These are phyloP conservation scores for Aphidoletes aphidimyza DNA, from an alignment of 2,888 invertebrate species.

Conservation along the genomic window DNA sequence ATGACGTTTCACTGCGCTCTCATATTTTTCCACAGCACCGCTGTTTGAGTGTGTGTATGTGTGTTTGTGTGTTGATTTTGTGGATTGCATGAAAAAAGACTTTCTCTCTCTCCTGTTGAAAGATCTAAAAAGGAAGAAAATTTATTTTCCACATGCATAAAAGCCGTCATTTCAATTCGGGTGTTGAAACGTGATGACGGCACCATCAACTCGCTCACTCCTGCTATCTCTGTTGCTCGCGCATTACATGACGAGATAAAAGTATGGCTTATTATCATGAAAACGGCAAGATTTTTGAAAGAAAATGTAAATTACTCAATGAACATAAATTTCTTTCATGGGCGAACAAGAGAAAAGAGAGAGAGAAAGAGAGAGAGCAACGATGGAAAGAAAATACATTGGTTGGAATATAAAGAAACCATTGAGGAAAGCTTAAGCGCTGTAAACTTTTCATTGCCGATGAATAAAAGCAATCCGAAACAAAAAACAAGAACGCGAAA, in stretches of 20 bases:
- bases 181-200: constrained; percentile 21
- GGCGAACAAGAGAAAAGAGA: not conserved
- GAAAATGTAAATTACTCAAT: constrained; percentile 49
- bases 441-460: constrained; percentile 31
- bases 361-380: not conserved
- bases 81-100: constrained; percentile 7
- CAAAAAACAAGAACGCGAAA: not conserved
- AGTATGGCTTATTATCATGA: constrained; percentile 35
- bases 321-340: constrained; percentile 42
- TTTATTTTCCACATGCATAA: constrained; percentile 46
- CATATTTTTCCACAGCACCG: constrained; percentile 5
- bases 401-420: not conserved
- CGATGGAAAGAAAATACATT: not conserved
- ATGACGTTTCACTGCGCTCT: constrained; percentile 27
- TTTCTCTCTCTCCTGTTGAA: not conserved
- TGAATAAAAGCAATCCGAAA: constrained; percentile 27
- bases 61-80: constrained; percentile 25
- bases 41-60: no score
- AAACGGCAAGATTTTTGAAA: constrained; percentile 35
- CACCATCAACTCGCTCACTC: no score
- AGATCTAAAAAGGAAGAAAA: constrained; percentile 9
- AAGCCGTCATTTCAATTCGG: constrained; percentile 42
- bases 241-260: not conserved
- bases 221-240: no score
- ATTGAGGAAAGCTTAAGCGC: not conserved